A percentile compares a stretch with the other conserved stretches of the same genome.
These are phyloP conservation scores for Drosophila sp. DNA, from an alignment of 1,140 invertebrate genomes.

Conservation along the genomic window DNA sequence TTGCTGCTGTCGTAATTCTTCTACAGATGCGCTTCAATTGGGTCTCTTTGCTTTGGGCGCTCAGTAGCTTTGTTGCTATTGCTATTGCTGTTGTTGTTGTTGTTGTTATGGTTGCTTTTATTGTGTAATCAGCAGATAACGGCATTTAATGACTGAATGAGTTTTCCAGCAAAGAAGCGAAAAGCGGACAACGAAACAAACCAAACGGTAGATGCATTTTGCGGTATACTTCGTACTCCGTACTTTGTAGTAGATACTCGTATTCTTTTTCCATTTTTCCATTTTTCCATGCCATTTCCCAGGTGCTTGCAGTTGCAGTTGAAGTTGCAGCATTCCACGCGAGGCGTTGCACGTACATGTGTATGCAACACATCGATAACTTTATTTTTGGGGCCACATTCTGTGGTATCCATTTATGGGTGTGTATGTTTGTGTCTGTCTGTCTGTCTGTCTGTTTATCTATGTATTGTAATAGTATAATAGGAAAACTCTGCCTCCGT, in stretches of 20 bases:
- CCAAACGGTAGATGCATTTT: slow-evolving; percentile 43
- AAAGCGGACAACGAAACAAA: background rate
- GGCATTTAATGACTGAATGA: slow-evolving; percentile 82
- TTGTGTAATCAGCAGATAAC: slow-evolving; percentile 82
- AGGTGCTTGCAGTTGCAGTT: slow-evolving; percentile 22
- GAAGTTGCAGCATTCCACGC: slow-evolving; percentile 56
- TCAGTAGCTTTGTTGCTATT: slow-evolving; percentile 48
- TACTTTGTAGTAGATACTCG: background rate
- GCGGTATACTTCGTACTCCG: slow-evolving; percentile 21
- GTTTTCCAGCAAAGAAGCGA: slow-evolving; percentile 49
- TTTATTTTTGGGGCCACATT: slow-evolving; percentile 63
- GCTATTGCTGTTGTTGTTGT: slow-evolving; percentile 11
- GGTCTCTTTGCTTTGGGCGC: slow-evolving; percentile 70
- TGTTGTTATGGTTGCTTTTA: slow-evolving; percentile 66
- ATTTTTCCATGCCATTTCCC: slow-evolving; percentile 26
- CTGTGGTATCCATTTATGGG: slow-evolving; percentile 35
- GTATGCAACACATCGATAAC: slow-evolving; percentile 58
- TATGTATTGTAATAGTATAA: slow-evolving; percentile 17
- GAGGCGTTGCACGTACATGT: slow-evolving; percentile 55
- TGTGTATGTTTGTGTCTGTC: slow-evolving; percentile 10
- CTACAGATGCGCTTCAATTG: slow-evolving; percentile 73
- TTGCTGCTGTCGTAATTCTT: slow-evolving; percentile 47
- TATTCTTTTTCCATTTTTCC: too few relatives aligned
- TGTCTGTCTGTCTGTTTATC: slow-evolving; percentile 6
- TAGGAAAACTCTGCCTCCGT: slow-evolving; percentile 8